Conservation (phyloP, 1,140 invertebrate genomes). For the Pantala flavescens region DNA sequence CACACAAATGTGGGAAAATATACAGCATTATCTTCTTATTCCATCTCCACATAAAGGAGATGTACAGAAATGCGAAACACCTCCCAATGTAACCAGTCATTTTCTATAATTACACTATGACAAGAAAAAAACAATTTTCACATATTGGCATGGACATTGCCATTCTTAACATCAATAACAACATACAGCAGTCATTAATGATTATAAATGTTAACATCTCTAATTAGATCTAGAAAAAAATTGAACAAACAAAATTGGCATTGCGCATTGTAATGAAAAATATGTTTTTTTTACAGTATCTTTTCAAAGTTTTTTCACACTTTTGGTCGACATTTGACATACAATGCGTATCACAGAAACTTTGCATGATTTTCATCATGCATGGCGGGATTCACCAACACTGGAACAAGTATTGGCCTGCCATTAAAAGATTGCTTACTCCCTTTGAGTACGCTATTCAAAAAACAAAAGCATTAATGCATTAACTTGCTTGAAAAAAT, state of each 20-base stretch:
- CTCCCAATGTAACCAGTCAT: no score
- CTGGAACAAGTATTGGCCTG: background rate
- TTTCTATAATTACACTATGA: no score
- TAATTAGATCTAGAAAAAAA: background rate
- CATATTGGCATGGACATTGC: no score
- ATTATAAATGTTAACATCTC: no score
- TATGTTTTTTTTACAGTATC: background rate
- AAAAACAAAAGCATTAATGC: background rate
- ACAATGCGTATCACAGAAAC: constrained; percentile 9
- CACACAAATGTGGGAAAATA: no score
- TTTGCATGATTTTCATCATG: background rate
- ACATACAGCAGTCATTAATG: no score
- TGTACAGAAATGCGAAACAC: no score
- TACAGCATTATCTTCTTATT: no score
- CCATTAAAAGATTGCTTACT: constrained; percentile 1
- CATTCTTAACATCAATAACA: no score
- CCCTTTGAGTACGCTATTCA: background rate
- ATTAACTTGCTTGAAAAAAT: constrained; percentile 4
- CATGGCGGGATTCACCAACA: background rate
- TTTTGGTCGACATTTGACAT: background rate
- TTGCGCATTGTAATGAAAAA: constrained; percentile 10
- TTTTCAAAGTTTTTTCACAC: background rate
- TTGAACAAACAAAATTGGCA: background rate
- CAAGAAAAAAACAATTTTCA: no score
- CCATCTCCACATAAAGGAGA: no score